These are phyloP conservation scores for Cheirogaleus major DNA, from an alignment of 2,797 vertebrate species.

Conservation along the genomic window DNA sequence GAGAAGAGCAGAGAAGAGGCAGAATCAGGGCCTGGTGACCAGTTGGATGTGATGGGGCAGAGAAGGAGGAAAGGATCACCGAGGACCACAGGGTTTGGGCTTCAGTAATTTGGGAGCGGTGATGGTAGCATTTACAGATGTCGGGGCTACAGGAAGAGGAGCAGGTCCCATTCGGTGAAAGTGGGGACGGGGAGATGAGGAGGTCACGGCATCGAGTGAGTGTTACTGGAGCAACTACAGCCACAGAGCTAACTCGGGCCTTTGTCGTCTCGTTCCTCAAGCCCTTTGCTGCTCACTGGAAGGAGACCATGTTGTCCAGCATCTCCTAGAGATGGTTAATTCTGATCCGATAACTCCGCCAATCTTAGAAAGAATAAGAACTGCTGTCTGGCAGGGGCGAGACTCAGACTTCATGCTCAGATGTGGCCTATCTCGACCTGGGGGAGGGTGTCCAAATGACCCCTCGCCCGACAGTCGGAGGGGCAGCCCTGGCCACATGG, in stretches of 20 bases:
- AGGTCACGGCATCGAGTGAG: background rate
- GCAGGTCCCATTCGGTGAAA: background rate
- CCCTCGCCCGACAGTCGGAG: background rate
- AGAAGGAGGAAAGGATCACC: background rate
- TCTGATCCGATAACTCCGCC: background rate
- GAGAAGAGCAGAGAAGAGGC: background rate
- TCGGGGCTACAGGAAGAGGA: background rate
- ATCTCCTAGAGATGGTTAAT: background rate
- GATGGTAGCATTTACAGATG: background rate
- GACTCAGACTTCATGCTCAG: background rate
- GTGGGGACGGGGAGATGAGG: accelerated
- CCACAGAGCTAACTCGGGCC: background rate
- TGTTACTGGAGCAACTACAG: background rate
- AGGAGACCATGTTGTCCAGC: background rate
- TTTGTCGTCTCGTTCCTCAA: background rate
- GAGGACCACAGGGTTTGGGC: background rate
- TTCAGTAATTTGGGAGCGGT: background rate
- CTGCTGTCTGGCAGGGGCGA: background rate
- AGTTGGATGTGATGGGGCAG: background rate
- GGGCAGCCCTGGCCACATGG: accelerated
- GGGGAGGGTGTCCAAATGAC: background rate
- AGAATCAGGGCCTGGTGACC: background rate
- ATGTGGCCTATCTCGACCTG: background rate
- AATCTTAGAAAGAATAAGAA: background rate
- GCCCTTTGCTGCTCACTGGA: background rate